Conservation (phyloP, 2,797 vertebrate species). For the Gobio occitaniae region DNA sequence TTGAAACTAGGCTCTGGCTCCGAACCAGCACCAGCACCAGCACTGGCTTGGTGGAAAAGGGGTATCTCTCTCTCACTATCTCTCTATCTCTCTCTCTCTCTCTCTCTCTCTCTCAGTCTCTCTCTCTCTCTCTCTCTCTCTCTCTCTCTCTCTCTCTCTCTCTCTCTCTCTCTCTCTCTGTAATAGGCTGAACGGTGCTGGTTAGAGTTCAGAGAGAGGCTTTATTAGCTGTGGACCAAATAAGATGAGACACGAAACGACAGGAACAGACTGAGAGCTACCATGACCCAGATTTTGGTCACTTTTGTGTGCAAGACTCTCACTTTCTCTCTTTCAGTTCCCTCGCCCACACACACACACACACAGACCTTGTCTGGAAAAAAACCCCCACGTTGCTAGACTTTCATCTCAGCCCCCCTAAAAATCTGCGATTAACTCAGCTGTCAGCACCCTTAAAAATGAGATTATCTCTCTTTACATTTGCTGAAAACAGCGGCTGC, state of each 20-base stretch:
- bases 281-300: constrained; percentile 69
- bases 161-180: constrained; percentile 63
- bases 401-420: not conserved
- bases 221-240: constrained; percentile 68
- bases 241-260: constrained; percentile 65
- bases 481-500: not conserved
- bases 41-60: no score
- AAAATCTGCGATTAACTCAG: not conserved
- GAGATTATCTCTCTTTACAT: not conserved
- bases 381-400: not conserved
- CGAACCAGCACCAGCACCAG: no score
- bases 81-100: constrained; percentile 64
- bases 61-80: constrained; percentile 58
- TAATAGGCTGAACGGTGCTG: constrained; percentile 54
- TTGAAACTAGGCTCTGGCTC: no score
- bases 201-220: constrained; percentile 49
- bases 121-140: constrained; percentile 57
- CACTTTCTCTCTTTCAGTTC: constrained; percentile 9
- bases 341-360: constrained; percentile 13
- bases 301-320: constrained; percentile 54
- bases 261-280: constrained; percentile 67
- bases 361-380: constrained; percentile 21
- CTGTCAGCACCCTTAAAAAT: constrained; percentile 1
- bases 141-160: constrained; percentile 48
- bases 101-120: constrained; percentile 63